Evolutionary conservation across 1,140 invertebrate genomes (phyloP), one percentile per base, ranked within the genome.

Genomic region (Drosophila ambigua): DNA sequence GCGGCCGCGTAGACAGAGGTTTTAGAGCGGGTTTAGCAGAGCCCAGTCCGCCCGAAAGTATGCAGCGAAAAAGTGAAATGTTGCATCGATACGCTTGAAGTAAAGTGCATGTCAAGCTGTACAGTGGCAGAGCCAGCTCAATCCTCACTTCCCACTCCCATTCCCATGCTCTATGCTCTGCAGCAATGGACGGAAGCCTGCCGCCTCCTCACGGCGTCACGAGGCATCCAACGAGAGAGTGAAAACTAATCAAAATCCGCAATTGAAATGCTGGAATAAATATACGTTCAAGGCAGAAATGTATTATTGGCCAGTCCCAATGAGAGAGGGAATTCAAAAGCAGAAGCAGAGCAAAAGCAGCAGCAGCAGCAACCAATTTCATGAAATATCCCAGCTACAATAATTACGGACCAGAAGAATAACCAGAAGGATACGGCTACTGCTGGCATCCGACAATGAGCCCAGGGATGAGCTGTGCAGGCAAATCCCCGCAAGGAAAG

Each of bases 231-330:
- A 66, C 43, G 51, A 55, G 64, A 50, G 67, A 75, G 74, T 68
- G 71, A 72, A 77, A 81, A 81, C 78, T 77, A 81, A 81, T 81
- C 78, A 81, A 81, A 81, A 63, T 64, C 45, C 72, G 72, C 77
- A 81, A 81, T 52, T 80, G 77, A 66, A 78, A 67, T 71, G 46
- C 77, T 60, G 64, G 57, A 73, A 79, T 73, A 67, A 62, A 62
- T 50, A 62, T 53, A 20, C 1, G 20, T 20, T 43, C 46, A 59
- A 55, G 13, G 54, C 48, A 69, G 60, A 81, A 66, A 39, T 39
- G 4, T 39, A 39, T 28, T 80, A 80, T 79, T 75, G 65, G 71
- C 72, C 71, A 75, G 51, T 50, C 64, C 68, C 71, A 79, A 73
- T 73, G 44, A 49, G 61, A 75, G 72, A 75, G 54, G 35, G 11